These are phyloP conservation scores for Orcinus orca DNA, from an alignment of 2,113 vertebrate genomes.

Conservation along the genomic window DNA sequence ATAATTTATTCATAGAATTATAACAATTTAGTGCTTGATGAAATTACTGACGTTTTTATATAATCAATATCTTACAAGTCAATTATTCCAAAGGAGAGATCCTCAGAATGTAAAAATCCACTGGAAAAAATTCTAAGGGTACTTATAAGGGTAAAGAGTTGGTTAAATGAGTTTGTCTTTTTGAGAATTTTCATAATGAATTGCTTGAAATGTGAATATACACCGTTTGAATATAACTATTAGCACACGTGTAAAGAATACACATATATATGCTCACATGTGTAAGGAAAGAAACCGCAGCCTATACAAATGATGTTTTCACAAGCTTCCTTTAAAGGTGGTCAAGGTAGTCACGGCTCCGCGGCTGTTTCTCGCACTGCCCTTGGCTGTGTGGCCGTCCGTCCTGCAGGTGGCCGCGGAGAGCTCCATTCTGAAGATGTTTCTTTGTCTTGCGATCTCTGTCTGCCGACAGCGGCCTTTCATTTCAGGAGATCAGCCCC, in stretches of 20 bases:
- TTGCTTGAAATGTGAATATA: neutral
- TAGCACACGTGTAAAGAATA: neutral
- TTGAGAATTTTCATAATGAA: neutral
- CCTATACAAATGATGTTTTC: rapidly evolving
- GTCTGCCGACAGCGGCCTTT: rapidly evolving
- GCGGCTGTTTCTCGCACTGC: rapidly evolving
- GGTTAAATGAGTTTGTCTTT: neutral
- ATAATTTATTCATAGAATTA: neutral
- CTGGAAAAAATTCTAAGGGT: too few relatives aligned
- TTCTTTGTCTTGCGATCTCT: rapidly evolving
- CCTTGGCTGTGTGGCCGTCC: neutral
- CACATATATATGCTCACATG: rapidly evolving
- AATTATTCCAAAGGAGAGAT: neutral
- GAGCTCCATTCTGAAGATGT: rapidly evolving
- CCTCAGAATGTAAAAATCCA: neutral
- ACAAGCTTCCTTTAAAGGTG: too few relatives aligned
- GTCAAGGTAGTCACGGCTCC: rapidly evolving
- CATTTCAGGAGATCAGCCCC: neutral
- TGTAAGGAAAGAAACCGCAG: neutral
- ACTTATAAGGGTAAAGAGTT: neutral
- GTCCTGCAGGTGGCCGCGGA: rapidly evolving
- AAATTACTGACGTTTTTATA: neutral
- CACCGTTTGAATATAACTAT: neutral
- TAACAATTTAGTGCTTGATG: neutral
- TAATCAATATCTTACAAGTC: neutral